These are phyloP conservation scores for Bradypodion ventrale DNA, from an alignment of 2,797 vertebrate species.

Conservation along the genomic window DNA sequence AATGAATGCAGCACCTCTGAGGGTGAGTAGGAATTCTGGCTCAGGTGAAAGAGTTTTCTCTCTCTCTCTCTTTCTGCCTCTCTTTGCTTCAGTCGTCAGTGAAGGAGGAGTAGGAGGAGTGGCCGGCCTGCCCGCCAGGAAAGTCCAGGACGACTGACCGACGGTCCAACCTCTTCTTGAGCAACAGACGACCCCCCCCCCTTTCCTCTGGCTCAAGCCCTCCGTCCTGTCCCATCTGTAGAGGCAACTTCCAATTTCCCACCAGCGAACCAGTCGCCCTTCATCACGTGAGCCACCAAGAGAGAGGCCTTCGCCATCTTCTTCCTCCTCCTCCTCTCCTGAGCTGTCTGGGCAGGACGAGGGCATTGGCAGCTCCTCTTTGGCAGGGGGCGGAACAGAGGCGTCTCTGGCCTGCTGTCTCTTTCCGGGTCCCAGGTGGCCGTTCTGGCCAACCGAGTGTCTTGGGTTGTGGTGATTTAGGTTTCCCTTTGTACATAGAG, in stretches of 20 bases:
- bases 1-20: too few species aligned
- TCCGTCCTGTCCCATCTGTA: conserved; percentile 76
- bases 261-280: conserved; percentile 83
- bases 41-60: too few species aligned
- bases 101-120: too few species aligned
- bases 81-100: too few species aligned
- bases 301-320: too few species aligned
- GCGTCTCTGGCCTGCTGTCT: conserved; percentile 65
- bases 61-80: too few species aligned
- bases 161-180: too few species aligned
- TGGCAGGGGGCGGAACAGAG: too few species aligned
- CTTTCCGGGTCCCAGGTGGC: conserved; percentile 77
- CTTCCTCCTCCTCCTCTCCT: conserved; percentile 74
- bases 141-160: conserved; percentile 79
- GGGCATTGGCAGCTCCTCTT: too few species aligned
- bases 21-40: too few species aligned
- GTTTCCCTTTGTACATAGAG: conserved; percentile 7
- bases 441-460: conserved; percentile 76
- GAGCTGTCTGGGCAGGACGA: conserved; percentile 67
- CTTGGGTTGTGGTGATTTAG: conserved; percentile 79
- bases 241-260: conserved; percentile 75
- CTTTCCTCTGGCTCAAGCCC: conserved; percentile 79
- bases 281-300: conserved; percentile 83
- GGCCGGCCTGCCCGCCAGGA: too few species aligned
- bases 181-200: conserved; percentile 77